Evolutionary conservation across 35 echinoderm and acorn worm genomes (phyloP), one percentile per base, ranked within the genome.

Genomic region (Holothuria glaberrima): DNA sequence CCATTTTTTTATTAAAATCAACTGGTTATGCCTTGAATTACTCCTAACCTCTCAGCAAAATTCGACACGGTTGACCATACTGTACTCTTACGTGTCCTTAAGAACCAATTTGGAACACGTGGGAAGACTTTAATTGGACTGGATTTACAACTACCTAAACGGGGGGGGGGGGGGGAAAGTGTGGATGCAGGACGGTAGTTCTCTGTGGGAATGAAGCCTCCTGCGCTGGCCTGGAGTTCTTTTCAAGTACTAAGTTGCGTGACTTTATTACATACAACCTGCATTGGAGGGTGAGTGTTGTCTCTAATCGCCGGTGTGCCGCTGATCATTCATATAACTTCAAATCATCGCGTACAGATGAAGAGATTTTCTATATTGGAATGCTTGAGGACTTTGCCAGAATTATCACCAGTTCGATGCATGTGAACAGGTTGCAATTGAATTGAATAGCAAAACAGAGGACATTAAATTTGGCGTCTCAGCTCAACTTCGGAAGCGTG

Each of bases 371-470:
- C n/a, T n/a, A n/a, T 35, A 80, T 28, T 36, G n/a, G 16, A 18
- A 83, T 60, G 22, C 57, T 83, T 25, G 80, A 83, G 27, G 57
- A 83, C 22, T 58, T n/a, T 83, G 80, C 80, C 21, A 83, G n/a
- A 17, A 20, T 80, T 80, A 27, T 80, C 17, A 21, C 27, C 9
- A 48, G 14, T 21, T 44, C 17, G 75, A 80, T 80, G 38, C 12
- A 80, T 48, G 16, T 44, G 44, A 80, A 80, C 38, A 80, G 75
- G 44, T 27, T 80, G 28, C 12, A 80, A 80, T 27, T 80, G 41
- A 80, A 80, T 27, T 18, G 28, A n/a, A n/a, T 80, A 80, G 38
- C 28, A 48, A 80, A 80, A 80, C 75, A 19, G 75, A 80, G 44
- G 17, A 80, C 38, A 80, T 80, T 19, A 34, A 80, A 80, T 80